Conservation (phyloP, 2,113 vertebrate species). For the Forbesichthys agassizii region DNA sequence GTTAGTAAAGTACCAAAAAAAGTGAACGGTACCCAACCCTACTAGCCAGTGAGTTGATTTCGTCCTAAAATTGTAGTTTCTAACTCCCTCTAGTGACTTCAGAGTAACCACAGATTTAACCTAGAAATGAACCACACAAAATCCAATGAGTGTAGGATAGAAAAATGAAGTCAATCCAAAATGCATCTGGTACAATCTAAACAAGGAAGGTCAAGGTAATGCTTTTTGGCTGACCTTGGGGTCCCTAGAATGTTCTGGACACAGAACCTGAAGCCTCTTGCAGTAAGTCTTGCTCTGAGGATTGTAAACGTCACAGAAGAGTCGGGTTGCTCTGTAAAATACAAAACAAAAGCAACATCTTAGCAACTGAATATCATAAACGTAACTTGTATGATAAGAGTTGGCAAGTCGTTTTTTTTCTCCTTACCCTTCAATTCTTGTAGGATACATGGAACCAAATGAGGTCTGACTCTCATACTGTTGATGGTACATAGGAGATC, state of each 20-base stretch:
- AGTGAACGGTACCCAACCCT: no score
- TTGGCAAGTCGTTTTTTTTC: background rate
- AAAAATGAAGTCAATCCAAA: no score
- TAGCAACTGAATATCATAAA: background rate
- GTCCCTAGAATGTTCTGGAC: slow-evolving; percentile 92
- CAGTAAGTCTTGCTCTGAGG: slow-evolving; percentile 94
- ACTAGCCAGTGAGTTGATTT: no score
- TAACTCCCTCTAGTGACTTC: no score
- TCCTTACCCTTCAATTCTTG: slow-evolving; percentile 90
- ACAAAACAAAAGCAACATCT: background rate
- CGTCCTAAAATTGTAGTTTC: no score
- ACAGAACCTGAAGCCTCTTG: slow-evolving; percentile 91
- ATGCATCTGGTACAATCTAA: no score
- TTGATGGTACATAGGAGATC: slow-evolving; percentile 10
- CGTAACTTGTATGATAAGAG: background rate
- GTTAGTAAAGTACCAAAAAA: no score
- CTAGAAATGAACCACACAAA: no score
- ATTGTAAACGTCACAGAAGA: slow-evolving; percentile 94
- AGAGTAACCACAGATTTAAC: no score
- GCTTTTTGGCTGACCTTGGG: slow-evolving; percentile 81
- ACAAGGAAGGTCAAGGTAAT: background rate
- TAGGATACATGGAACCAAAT: slow-evolving; percentile 93
- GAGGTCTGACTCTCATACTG: slow-evolving; percentile 95
- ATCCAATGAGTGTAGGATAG: no score
- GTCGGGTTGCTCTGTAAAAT: slow-evolving; percentile 82